phyloP scores from a whole-genome alignment of 2,797 vertebrate genomes.

The Paramormyrops hopkinsi region DNA sequence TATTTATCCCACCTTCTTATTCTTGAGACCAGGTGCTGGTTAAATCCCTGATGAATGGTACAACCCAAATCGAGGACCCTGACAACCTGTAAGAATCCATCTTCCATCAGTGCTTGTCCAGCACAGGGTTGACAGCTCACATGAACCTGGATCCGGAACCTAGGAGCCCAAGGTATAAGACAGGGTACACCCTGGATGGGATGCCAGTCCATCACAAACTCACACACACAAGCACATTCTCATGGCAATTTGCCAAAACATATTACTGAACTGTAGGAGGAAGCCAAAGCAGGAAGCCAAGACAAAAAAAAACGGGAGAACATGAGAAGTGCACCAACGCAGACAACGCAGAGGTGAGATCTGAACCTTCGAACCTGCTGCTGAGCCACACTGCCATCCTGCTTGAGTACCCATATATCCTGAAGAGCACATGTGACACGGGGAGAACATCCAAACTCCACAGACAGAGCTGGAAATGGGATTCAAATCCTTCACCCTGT shows the following conservation, averaged over 20 bases:
- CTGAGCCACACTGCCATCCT: background rate
- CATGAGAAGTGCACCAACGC: background rate
- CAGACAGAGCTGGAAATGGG: background rate
- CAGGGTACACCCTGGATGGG: background rate
- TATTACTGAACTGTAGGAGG: background rate
- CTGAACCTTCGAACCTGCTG: background rate
- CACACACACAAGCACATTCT: background rate
- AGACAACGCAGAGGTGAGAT: background rate
- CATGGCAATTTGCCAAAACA: background rate
- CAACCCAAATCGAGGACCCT: background rate
- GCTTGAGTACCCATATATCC: background rate
- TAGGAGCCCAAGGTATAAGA: background rate
- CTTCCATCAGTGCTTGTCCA: background rate
- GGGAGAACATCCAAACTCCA: background rate
- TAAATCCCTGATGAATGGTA: background rate
- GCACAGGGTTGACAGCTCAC: background rate
- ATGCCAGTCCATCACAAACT: background rate
- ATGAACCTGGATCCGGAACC: background rate
- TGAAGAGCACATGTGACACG: background rate
- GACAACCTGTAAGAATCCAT: background rate
- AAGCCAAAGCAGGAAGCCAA: background rate
- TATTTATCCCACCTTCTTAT: background rate
- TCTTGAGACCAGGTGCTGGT: background rate
- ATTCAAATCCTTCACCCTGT: background rate
- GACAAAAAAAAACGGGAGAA: background rate